A percentile compares a stretch with the other conserved stretches of the same genome.
These are phyloP conservation scores for Prorops nasuta DNA, from an alignment of 1,140 invertebrate genomes.

Conservation along the genomic window DNA sequence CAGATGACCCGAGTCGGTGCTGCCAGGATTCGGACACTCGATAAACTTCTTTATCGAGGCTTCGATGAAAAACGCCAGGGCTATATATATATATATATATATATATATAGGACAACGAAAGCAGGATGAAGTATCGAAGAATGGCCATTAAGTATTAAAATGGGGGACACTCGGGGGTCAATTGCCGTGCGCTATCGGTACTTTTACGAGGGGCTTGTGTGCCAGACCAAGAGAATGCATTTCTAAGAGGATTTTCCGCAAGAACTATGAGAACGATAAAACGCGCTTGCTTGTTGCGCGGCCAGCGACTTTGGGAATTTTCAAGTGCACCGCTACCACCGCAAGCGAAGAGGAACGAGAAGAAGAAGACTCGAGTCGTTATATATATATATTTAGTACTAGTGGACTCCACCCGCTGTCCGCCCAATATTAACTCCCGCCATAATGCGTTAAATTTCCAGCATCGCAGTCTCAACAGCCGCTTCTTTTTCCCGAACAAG, in stretches of 20 bases:
- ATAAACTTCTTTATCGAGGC: no score
- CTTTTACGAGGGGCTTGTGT: no score
- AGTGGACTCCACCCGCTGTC: conserved; percentile 39
- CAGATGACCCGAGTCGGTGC: conserved; percentile 25
- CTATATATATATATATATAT: no score
- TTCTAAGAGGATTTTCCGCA: neutral
- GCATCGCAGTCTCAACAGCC: conserved; percentile 26
- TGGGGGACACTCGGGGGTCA: no score
- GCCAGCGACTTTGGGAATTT: conserved; percentile 19
- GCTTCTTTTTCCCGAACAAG: conserved; percentile 21
- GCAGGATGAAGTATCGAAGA: no score
- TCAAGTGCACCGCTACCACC: conserved; percentile 11
- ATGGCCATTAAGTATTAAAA: no score
- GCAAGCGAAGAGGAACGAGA: conserved; percentile 7
- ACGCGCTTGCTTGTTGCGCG: conserved; percentile 21
- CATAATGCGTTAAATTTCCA: conserved; percentile 44
- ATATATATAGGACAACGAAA: no score
- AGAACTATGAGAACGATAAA: conserved; percentile 23
- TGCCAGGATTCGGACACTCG: no score
- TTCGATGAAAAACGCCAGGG: no score
- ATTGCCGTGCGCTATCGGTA: no score
- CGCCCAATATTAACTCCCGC: conserved; percentile 44
- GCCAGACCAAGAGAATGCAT: no score
- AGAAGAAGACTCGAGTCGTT: no score
- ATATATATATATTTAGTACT: conserved; percentile 40